A percentile compares a stretch with the other conserved stretches of the same genome.
These are phyloP conservation scores for Coelopa pilipes DNA, from an alignment of 2,888 invertebrate genomes.

Conservation along the genomic window DNA sequence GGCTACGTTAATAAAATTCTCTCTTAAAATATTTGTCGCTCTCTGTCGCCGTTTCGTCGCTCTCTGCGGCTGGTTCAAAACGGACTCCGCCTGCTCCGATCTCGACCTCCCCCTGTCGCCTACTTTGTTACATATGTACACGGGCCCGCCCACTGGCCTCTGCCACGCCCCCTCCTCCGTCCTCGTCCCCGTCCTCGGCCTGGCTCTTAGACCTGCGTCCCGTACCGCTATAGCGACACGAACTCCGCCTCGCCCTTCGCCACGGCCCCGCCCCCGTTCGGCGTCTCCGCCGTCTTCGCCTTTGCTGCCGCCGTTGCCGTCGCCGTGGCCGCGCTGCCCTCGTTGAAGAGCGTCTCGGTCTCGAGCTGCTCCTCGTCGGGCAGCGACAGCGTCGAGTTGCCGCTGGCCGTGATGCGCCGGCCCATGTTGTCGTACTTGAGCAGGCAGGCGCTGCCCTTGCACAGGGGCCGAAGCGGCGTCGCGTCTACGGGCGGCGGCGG, in stretches of 20 bases:
- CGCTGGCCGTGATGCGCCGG: conserved; percentile 87
- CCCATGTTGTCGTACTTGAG: conserved; percentile 90
- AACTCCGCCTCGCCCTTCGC: conserved; percentile 55
- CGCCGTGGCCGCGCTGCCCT: conserved; percentile 53
- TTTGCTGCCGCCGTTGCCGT: conserved; percentile 43
- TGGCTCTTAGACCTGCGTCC: conserved; percentile 61
- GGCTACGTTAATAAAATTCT: too few relatives aligned
- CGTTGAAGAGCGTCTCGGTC: conserved; percentile 63
- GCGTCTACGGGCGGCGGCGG: conserved; percentile 57
- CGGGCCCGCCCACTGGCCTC: too few relatives aligned
- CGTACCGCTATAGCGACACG: conserved; percentile 67
- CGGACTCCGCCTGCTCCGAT: too few relatives aligned
- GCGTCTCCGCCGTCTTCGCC: conserved; percentile 40
- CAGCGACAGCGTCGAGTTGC: conserved; percentile 86
- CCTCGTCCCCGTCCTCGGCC: too few relatives aligned
- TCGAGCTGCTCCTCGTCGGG: conserved; percentile 71
- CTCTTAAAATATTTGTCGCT: too few relatives aligned
- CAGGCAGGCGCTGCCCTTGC: conserved; percentile 49
- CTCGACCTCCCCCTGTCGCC: too few relatives aligned
- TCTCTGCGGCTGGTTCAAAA: too few relatives aligned
- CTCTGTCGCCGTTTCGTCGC: too few relatives aligned
- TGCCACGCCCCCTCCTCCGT: too few relatives aligned
- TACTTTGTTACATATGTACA: too few relatives aligned
- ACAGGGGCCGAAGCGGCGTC: conserved; percentile 55
- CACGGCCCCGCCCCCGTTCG: conserved; percentile 38